phyloP scores from a whole-genome alignment of 2,113 vertebrate genomes.

The Speoplatyrhinus poulsoni region DNA sequence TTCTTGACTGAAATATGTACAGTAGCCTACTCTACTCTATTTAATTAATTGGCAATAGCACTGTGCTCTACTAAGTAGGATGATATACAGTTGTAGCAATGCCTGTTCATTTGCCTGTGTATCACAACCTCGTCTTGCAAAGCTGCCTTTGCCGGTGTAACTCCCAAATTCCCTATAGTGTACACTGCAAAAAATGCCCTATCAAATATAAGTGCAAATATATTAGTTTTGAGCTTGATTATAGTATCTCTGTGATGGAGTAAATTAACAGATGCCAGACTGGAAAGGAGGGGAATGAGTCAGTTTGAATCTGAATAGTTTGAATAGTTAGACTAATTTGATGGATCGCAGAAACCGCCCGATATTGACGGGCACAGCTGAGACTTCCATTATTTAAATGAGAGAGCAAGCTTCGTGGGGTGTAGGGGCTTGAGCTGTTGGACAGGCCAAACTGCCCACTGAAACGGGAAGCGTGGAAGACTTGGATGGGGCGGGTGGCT shows the following conservation, averaged over 20 bases:
- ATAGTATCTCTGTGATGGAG: constrained; percentile 21
- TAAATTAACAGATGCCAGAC: constrained; percentile 16
- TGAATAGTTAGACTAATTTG: constrained; percentile 35
- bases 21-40: too few species aligned
- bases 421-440: neutral
- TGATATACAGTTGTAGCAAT: too few species aligned
- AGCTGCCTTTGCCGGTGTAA: too few species aligned
- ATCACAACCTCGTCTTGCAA: too few species aligned
- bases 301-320: constrained; percentile 18
- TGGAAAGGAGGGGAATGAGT: constrained; percentile 32
- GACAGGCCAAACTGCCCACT: neutral
- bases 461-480: too few species aligned
- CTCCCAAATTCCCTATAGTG: too few species aligned
- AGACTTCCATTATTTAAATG: constrained; percentile 49
- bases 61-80: too few species aligned
- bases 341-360: constrained; percentile 6
- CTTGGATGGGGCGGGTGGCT: neutral
- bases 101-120: too few species aligned
- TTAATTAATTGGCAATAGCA: too few species aligned
- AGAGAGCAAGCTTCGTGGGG: constrained; percentile 22
- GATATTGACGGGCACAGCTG: constrained; percentile 14
- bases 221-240: constrained; percentile 5
- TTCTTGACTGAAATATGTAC: too few species aligned
- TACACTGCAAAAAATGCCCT: too few species aligned
- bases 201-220: too few species aligned